Evolutionary conservation across 1,140 invertebrate genomes (phyloP), one percentile per base, ranked within the genome.

Genomic region (Drosophila prosaltans): DNA sequence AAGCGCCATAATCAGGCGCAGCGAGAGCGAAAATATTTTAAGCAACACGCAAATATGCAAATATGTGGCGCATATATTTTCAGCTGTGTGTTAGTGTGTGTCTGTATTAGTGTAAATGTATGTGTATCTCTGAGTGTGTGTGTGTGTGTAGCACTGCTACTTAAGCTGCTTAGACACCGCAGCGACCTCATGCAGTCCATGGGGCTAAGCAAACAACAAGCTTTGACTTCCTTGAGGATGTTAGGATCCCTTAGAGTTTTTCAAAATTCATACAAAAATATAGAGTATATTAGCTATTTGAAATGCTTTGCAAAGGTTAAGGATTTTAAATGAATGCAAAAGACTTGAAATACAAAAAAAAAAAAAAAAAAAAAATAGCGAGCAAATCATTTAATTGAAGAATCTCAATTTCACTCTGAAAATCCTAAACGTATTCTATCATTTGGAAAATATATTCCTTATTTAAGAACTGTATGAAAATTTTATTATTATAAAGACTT

Each of bases 1-100:
- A 89, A 89, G 84, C 84, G 84, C 84, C 80, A 81, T 89, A 89
- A 89, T 89, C 84, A 89, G 85, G 80, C 84, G 80, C 85, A 89
- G 81, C 81, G 86, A 71, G 80, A 78, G 62, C 80, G 68, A 68
- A 79, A 82, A 75, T 78, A 74, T 80, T 72, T 68, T 65, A 72
- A 82, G 76, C 74, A 80, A 89, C 84, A 89, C 84, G 84, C 84
- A 89, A 89, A 89, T 89, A 89, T 89, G 84, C 84, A 84, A 88
- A 88, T 88, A 78, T 60, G 57, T n/a, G 58, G 72, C 32, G 67
- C 67, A 75, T 69, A 74, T 65, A 70, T 66, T 77, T 76, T 54
- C 59, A 54, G 54, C 60, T 76, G 77, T 78, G 68, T 66, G 40
- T 78, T 68, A 43, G 58, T 69, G 65, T 73, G 45, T n/a, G n/a